These are phyloP conservation scores for Bellardia bayeri DNA, from an alignment of 2,888 invertebrate genomes.

Conservation along the genomic window DNA sequence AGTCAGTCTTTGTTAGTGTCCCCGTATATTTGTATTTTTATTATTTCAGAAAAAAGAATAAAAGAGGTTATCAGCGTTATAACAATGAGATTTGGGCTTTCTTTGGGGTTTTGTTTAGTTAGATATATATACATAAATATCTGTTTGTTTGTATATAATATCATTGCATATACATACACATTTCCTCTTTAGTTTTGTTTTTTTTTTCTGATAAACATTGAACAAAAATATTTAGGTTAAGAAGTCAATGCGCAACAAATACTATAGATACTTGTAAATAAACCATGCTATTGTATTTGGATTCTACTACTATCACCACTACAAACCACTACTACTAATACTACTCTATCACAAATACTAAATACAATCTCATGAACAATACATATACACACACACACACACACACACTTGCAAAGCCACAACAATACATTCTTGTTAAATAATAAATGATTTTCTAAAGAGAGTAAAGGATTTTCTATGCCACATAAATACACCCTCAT, in stretches of 20 bases:
- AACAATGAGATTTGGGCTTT: conserved; percentile 61
- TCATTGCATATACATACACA: conserved; percentile 2
- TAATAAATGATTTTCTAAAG: conserved; percentile 64
- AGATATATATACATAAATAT: background rate
- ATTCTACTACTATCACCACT: background rate
- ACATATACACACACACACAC: background rate
- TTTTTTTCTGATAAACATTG: conserved; percentile 51
- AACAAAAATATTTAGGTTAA: conserved; percentile 71
- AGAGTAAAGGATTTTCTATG: conserved; percentile 50
- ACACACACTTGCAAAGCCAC: conserved; percentile 43
- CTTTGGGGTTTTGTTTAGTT: conserved; percentile 14
- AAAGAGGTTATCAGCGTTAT: conserved; percentile 54
- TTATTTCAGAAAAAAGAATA: background rate
- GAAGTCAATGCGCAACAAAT: conserved; percentile 73
- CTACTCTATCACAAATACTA: conserved; percentile 9
- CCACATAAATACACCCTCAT: background rate
- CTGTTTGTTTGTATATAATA: background rate
- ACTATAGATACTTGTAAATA: conserved; percentile 63
- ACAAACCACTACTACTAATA: conserved; percentile 40
- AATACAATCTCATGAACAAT: background rate
- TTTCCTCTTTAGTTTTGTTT: conserved; percentile 28
- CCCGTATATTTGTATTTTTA: conserved; percentile 42
- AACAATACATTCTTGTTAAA: conserved; percentile 63
- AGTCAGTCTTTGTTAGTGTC: background rate
- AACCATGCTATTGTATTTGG: conserved; percentile 51